Evolutionary conservation across 2,888 invertebrate species (phyloP).

Genomic region (Pherbina coryleti): DNA sequence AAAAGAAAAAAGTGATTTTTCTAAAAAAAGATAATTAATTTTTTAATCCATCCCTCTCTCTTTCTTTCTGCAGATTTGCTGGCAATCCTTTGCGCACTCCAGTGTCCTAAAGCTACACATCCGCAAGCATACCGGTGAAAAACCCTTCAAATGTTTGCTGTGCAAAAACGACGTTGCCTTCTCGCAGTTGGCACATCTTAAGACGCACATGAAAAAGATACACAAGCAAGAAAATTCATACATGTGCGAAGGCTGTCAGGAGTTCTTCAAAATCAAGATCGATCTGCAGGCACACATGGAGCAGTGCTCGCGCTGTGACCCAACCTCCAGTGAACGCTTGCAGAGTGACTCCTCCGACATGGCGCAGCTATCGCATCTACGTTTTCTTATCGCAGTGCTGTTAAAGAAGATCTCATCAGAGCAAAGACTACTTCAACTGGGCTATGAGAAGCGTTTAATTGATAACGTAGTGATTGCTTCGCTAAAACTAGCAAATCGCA

Average conservation of each 20-base stretch:
- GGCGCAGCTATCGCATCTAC: slow-evolving; percentile 80
- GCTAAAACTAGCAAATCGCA: slow-evolving; percentile 79
- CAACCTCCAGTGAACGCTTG: slow-evolving; percentile 1
- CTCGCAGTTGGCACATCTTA: slow-evolving; percentile 87
- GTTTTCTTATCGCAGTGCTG: slow-evolving; percentile 83
- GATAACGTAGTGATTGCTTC: slow-evolving; percentile 86
- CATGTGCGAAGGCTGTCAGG: slow-evolving; percentile 79
- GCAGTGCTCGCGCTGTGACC: slow-evolving; percentile 63
- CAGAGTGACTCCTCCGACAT: slow-evolving; percentile 47
- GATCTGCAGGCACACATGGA: slow-evolving; percentile 78
- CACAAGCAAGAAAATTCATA: slow-evolving; percentile 85
- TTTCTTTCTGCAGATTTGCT: slow-evolving; percentile 59
- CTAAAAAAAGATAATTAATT: background rate
- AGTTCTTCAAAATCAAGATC: slow-evolving; percentile 82
- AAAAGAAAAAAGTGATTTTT: too few relatives aligned
- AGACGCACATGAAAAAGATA: slow-evolving; percentile 88
- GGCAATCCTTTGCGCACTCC: slow-evolving; percentile 80
- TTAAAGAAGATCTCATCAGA: slow-evolving; percentile 87
- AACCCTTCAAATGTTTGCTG: slow-evolving; percentile 81
- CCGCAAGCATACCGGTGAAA: slow-evolving; percentile 86
- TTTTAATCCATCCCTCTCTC: background rate
- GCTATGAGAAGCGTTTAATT: slow-evolving; percentile 80
- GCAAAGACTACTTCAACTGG: slow-evolving; percentile 81
- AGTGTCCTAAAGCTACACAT: slow-evolving; percentile 88
- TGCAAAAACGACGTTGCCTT: slow-evolving; percentile 77